A percentile compares a stretch with the other conserved stretches of the same genome.
Conservation (phyloP, 2,888 invertebrate genomes). For the Corbicula japonica region DNA sequence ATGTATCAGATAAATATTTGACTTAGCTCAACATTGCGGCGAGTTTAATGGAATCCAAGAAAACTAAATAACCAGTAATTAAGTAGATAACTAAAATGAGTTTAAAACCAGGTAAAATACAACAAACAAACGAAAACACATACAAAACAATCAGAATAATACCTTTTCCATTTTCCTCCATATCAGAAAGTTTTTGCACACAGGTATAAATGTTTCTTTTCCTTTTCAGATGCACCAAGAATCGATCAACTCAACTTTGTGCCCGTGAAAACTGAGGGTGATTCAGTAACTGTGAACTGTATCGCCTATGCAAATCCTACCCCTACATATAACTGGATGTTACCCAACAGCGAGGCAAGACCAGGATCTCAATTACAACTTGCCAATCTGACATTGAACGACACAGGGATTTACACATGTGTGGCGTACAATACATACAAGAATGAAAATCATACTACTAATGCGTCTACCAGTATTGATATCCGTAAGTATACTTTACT, state of each 20-base stretch:
- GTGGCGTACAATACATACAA: conserved; percentile 40
- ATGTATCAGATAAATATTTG: too few relatives aligned
- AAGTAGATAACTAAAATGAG: too few relatives aligned
- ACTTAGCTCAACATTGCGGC: too few relatives aligned
- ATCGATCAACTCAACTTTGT: background rate
- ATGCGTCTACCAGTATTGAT: conserved; percentile 8
- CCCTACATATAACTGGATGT: conserved; percentile 40
- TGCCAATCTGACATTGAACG: conserved; percentile 15
- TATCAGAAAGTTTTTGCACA: too few relatives aligned
- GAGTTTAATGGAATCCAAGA: too few relatives aligned
- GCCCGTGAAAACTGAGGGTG: conserved; percentile 13
- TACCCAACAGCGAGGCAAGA: conserved; percentile 20
- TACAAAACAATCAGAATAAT: too few relatives aligned
- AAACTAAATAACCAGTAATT: too few relatives aligned
- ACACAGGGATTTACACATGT: conserved; percentile 52
- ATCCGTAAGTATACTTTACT: conserved; percentile 51
- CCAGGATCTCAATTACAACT: conserved; percentile 14
- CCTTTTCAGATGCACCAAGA: conserved; percentile 20
- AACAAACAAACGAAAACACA: too few relatives aligned
- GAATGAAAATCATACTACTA: conserved; percentile 20
- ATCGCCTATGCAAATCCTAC: conserved; percentile 27
- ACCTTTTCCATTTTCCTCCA: too few relatives aligned
- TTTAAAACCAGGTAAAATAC: too few relatives aligned
- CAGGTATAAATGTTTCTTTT: too few relatives aligned
- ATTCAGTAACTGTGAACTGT: conserved; percentile 39